Evolutionary conservation across 1,140 invertebrate genomes (phyloP), one percentile per base, ranked within the genome.

Genomic region (Brachionus sp.): DNA sequence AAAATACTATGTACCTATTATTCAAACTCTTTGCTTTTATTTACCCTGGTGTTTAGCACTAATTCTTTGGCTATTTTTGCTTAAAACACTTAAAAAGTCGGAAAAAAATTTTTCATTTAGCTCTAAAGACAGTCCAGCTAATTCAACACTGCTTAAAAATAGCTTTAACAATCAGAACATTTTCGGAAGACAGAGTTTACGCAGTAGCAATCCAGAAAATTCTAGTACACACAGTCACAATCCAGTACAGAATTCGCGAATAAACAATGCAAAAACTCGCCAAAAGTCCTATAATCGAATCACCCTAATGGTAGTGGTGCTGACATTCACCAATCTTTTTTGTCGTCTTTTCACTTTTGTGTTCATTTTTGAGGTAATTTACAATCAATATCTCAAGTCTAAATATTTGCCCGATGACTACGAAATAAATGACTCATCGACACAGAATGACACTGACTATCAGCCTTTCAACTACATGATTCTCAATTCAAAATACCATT

Each of bases 301-400:
- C 12, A 80, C 77, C 9, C 50, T 80, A 5, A 80, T 80, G 77
- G 77, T 80, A 29, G 77, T 80, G 7, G 77, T 80, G 7, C 16
- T 80, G 3, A 62, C 50, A 1, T 80, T 80, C 25, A 80, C 46
- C 23, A 80, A 80, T 80, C 37, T 80, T n/a, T 62, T 80, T 25
- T 80, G 77, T 44, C 46, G 77, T 33, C 35, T 80, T 42, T 80
- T 80, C 39, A 80, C 77, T 9, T 80, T 80, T 80, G 77, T 80
- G 7, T 80, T 80, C n/a, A 80, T 80, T 62, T 80, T 80, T 37
- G 77, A 80, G 35, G 29, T 80, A 3, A 80, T 80, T 35, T 80
- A 80, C 39, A 80, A 80, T 44, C 46, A 80, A 44, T 80, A 66
- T 37, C n/a, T 80, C 0, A 66, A 80, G 19, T 42, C 46, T 9